Evolutionary conservation across 2,797 vertebrate genomes (phyloP).

Genomic region (Poliocrania exsul): DNA sequence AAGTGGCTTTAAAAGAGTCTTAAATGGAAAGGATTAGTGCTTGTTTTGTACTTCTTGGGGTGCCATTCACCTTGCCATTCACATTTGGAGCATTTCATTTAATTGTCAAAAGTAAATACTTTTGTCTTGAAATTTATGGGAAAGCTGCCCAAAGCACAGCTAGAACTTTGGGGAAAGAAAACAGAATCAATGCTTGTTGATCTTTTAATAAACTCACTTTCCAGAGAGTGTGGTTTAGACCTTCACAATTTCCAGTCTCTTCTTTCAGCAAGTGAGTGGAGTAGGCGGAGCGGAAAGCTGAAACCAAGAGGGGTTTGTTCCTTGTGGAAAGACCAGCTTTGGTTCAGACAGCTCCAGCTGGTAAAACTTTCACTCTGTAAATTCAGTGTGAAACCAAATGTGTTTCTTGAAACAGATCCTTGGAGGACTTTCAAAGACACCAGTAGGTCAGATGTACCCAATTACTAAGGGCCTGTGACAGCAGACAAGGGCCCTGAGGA

Average conservation of each 20-base stretch:
- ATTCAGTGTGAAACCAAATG: constrained; percentile 66
- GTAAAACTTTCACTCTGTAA: constrained; percentile 65
- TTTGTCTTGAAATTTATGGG: not conserved
- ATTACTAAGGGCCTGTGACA: constrained; percentile 54
- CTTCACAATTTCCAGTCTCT: not conserved
- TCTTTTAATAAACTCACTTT: not conserved
- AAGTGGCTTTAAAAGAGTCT: not conserved
- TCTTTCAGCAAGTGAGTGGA: not conserved
- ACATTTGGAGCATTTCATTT: not conserved
- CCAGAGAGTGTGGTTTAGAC: not conserved
- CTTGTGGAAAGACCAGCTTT: constrained; percentile 52
- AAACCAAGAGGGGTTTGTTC: constrained; percentile 1
- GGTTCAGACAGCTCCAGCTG: constrained; percentile 49
- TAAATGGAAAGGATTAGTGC: not conserved
- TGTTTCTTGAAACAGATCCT: constrained; percentile 56
- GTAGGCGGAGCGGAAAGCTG: not conserved
- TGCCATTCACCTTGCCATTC: not conserved
- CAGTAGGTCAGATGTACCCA: constrained; percentile 56
- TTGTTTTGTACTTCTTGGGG: not conserved
- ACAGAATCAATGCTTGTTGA: not conserved
- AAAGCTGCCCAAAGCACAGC: not conserved
- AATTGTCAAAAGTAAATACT: not conserved
- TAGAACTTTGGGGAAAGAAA: not conserved
- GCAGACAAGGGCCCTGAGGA: not conserved
- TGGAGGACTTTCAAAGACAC: constrained; percentile 61